phyloP scores from a whole-genome alignment of 2,113 vertebrate species.

The Notechis scutatus region DNA sequence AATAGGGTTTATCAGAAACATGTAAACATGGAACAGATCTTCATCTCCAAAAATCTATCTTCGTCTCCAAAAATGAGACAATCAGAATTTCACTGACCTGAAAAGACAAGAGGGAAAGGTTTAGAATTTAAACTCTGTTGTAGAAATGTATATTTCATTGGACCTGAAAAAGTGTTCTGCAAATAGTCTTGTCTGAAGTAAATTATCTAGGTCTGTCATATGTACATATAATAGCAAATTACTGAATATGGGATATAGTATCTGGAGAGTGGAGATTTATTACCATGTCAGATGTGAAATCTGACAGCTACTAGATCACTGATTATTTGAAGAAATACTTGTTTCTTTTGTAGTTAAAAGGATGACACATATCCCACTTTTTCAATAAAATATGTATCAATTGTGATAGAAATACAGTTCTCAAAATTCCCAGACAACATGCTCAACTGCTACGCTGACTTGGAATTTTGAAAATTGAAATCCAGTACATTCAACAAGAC shows the following conservation, averaged over 20 bases:
- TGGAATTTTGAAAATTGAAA: background rate
- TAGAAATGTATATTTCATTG: background rate
- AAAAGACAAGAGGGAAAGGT: background rate
- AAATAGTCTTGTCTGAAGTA: background rate
- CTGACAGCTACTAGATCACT: background rate
- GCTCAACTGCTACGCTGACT: background rate
- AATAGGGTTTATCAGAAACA: background rate
- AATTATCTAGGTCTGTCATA: background rate
- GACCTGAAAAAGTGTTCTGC: background rate
- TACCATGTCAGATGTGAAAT: background rate
- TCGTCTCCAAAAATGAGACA: background rate
- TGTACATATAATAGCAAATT: background rate
- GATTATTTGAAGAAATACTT: background rate
- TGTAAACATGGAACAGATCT: background rate
- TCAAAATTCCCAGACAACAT: background rate
- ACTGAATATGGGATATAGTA: background rate
- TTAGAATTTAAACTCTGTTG: background rate
- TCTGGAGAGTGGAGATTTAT: background rate
- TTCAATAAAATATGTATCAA: background rate
- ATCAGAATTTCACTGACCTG: background rate
- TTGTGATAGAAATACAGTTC: background rate
- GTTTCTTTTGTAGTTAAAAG: background rate
- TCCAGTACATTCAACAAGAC: background rate
- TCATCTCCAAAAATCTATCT: background rate
- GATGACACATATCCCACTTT: background rate